A percentile compares a stretch with the other conserved stretches of the same genome.
Evolutionary conservation across 2,888 invertebrate species (phyloP).

Genomic region (Cryptus armator): DNA sequence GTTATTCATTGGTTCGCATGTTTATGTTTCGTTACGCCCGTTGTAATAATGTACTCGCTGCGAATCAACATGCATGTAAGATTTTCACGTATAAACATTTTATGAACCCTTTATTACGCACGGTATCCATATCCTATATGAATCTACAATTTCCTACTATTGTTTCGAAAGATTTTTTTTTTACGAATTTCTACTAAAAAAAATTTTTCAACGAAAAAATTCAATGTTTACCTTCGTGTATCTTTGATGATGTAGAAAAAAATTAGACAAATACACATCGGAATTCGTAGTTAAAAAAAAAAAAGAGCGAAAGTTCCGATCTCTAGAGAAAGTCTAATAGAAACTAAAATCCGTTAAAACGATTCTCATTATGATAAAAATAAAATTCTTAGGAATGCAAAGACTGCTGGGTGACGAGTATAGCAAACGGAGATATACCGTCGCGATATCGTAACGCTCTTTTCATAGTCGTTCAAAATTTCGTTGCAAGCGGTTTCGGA

Average conservation of each 20-base stretch:
- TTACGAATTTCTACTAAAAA: no score
- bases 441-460: conserved; percentile 76
- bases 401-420: conserved; percentile 76
- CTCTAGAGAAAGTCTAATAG: no score
- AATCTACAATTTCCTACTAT: no score
- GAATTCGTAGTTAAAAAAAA: no score
- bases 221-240: no score
- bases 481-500: conserved; percentile 79
- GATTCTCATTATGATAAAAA: neutral
- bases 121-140: no score
- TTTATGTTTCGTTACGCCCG: conserved; percentile 76
- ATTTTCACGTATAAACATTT: neutral
- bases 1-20: conserved; percentile 81
- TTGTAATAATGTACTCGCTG: conserved; percentile 73
- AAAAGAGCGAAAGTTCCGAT: no score
- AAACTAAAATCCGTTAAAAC: neutral
- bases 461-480: conserved; percentile 80
- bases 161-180: no score
- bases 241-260: no score
- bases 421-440: conserved; percentile 59
- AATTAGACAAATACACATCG: no score
- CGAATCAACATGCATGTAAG: conserved; percentile 69
- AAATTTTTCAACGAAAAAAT: no score
- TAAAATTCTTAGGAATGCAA: conserved; percentile 73
- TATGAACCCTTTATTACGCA: no score